Conservation (phyloP, 2,797 vertebrate genomes). For the Urocyon cinereoargenteus region DNA sequence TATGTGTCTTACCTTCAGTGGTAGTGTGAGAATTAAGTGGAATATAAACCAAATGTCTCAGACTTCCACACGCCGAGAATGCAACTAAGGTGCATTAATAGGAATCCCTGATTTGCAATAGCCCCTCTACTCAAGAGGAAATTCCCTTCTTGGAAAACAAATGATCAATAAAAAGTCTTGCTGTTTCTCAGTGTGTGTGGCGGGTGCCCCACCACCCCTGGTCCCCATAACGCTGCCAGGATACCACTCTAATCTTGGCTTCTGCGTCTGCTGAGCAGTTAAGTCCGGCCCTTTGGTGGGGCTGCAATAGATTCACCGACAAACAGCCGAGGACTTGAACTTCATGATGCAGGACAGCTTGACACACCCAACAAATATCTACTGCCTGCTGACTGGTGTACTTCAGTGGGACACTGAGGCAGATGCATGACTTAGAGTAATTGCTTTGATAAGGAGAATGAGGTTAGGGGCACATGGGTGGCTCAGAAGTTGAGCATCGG, state of each 20-base stretch:
- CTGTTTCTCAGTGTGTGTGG: not conserved
- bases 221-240: not conserved
- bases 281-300: not conserved
- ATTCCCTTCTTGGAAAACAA: not conserved
- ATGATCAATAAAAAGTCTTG: not conserved
- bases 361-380: not conserved
- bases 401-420: not conserved
- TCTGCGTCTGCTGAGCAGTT: not conserved
- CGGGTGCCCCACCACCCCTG: not conserved
- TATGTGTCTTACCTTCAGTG: not conserved
- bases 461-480: too few relatives aligned
- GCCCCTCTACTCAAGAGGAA: not conserved
- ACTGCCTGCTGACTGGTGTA: fast-evolving
- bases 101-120: not conserved
- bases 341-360: not conserved
- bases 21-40: not conserved
- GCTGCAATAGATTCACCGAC: not conserved
- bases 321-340: not conserved
- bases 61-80: not conserved
- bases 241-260: not conserved
- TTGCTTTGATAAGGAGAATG: not conserved
- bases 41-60: not conserved
- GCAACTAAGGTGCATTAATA: not conserved
- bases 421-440: not conserved
- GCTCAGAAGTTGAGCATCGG: too few relatives aligned